Evolutionary conservation across 2,888 invertebrate species (phyloP).

Genomic region (Temnothorax rugatulus): DNA sequence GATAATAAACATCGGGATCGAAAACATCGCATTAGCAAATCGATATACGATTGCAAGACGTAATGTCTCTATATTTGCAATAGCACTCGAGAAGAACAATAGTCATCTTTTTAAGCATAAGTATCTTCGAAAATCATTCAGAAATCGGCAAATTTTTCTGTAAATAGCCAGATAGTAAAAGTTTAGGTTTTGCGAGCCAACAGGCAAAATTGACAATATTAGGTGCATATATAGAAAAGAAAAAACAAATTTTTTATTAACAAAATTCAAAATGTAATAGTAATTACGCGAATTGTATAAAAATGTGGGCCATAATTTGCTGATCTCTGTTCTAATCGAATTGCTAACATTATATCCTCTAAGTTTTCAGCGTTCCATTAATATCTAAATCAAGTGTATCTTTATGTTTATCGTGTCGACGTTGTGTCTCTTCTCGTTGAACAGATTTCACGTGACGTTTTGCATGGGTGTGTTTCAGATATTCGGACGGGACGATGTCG

Average conservation of each 20-base stretch:
- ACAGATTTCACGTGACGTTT: slow-evolving; percentile 24
- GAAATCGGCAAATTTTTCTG: background rate
- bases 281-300: background rate
- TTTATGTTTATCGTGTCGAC: background rate
- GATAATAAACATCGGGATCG: background rate
- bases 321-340: background rate
- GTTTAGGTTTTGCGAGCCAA: background rate
- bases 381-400: background rate
- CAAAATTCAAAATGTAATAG: background rate
- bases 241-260: background rate
- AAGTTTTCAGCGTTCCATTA: background rate
- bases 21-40: slow-evolving; percentile 1
- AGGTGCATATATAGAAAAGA: background rate
- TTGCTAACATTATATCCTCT: background rate
- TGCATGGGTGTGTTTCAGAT: slow-evolving; percentile 55
- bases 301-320: background rate
- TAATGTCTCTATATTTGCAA: background rate
- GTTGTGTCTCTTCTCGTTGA: background rate
- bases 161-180: background rate
- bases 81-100: background rate
- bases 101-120: background rate
- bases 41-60: background rate
- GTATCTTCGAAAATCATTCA: background rate
- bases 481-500: slow-evolving; percentile 73
- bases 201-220: background rate